Base-by-base conservation (phyloP, 2,888 invertebrate genomes). In the Megamerina dolium region DNA sequence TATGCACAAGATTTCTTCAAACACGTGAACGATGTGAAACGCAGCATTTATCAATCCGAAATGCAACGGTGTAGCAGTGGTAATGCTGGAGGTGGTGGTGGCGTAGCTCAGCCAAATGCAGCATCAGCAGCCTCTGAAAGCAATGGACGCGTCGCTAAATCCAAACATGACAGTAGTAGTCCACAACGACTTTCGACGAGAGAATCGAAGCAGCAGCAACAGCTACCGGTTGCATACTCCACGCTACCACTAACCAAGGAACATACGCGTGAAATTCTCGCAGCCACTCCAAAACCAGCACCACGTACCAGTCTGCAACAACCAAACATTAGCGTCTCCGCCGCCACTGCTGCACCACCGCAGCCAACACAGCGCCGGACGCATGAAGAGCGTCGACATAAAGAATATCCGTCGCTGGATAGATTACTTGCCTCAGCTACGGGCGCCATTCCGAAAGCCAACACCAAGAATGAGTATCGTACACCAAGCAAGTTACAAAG, bases 1-100 rank as follows among this genome's bases (percentile, higher is more conserved):
- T 72, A 72, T 40, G 72, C 72, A 2, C 69, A 72, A 53, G 72
- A 72, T 43, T 72, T 72, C 43, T 71, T 72, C 27, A 72, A 72
- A 49, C 72, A 72, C 48, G 69, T 72, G 0, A 70, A 66, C 45
- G 72, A 72, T 53, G 72, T 72, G 1, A 72, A 72, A 43, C 64
- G 68, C 13, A 69, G 70, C 45, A 68, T 70, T 26, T 70, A 69
- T 45, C 70, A 71, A 30, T 66, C 70, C 1, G 69, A 69, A 45
- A 56, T 66, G 59, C 66, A 69, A 46, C 56, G 67, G 21, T 63
- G 62, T 44, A 54, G 57, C 41, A 60, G 60, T 21, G 37, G 8
- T 13, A 9, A 12, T 2, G 17, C 4, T 55, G 43, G 54, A 57
- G 38, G 49, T 52, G n/a, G 42, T 41, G 29, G 39, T 17, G 14